Percentiles rank a stretch among this genome's conserved stretches.
Evolutionary conservation across 1,140 invertebrate species (phyloP).

Genomic region (Drosophila pandora): DNA sequence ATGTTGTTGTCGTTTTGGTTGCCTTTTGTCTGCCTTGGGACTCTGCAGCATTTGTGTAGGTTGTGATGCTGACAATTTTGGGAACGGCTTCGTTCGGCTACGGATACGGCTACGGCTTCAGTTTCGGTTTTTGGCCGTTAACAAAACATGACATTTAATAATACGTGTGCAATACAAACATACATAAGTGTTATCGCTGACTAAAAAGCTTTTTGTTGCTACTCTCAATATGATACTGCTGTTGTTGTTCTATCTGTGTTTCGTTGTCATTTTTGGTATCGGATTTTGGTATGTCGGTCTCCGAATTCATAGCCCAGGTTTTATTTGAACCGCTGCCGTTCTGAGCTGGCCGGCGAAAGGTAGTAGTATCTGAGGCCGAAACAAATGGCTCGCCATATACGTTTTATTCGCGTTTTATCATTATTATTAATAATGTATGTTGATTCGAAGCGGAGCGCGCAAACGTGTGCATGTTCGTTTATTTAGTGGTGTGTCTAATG

Average conservation of each 20-base stretch:
- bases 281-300: conserved; percentile 47
- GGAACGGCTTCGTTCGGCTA: conserved; percentile 56
- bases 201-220: conserved; percentile 81
- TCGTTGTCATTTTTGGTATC: conserved; percentile 64
- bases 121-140: conserved; percentile 63
- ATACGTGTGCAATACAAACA: conserved; percentile 78
- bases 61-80: conserved; percentile 76
- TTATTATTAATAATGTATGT: conserved; percentile 74
- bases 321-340: conserved; percentile 13
- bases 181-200: conserved; percentile 79
- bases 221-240: conserved; percentile 43
- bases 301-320: conserved; percentile 44
- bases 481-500: conserved; percentile 62
- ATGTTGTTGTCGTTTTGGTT: conserved; percentile 31
- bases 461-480: conserved; percentile 45
- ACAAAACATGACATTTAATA: conserved; percentile 81
- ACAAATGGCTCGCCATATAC: conserved; percentile 65
- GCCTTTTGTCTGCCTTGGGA: conserved; percentile 23
- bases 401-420: conserved; percentile 68
- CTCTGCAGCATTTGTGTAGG: conserved; percentile 42
- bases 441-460: conserved; percentile 59
- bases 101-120: conserved; percentile 33
- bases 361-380: conserved; percentile 37
- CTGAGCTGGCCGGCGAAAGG: conserved; percentile 56
- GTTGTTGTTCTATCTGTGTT: conserved; percentile 54